A percentile compares a stretch with the other conserved stretches of the same genome.
Evolutionary conservation across 2,797 vertebrate species (phyloP).

Genomic region (Fundulus diaphanus): DNA sequence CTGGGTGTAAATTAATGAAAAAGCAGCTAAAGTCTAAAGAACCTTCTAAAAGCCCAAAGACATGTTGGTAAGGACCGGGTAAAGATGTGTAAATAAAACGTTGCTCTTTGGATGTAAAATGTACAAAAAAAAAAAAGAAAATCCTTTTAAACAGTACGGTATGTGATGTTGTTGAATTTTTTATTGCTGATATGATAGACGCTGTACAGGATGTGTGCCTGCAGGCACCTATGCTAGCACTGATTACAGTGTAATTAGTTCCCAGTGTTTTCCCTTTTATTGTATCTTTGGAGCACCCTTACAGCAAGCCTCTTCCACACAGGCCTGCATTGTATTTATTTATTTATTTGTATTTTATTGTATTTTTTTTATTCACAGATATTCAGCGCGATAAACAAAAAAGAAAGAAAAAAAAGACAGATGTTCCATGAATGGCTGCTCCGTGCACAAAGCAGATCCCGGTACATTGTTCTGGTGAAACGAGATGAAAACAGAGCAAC

Average conservation of each 20-base stretch:
- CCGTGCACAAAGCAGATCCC: conserved; percentile 29
- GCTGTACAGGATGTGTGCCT: background rate
- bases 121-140: no score
- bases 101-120: no score
- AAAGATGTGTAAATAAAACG: no score
- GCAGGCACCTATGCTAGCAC: background rate
- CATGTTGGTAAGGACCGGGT: no score
- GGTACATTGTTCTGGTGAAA: conserved; percentile 50
- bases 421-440: conserved; percentile 55
- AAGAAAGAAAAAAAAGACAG: conserved; percentile 38
- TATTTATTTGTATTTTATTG: background rate
- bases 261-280: background rate
- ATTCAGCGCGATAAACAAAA: conserved; percentile 23
- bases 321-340: conserved; percentile 7
- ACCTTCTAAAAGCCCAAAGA: no score
- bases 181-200: no score
- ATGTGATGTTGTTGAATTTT: no score
- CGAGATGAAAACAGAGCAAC: conserved; percentile 56
- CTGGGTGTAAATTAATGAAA: no score
- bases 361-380: conserved; percentile 27
- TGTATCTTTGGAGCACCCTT: background rate
- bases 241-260: background rate
- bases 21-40: no score
- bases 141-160: no score
- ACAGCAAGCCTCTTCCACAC: background rate